These are phyloP conservation scores for Dromaius novaehollandiae DNA, from an alignment of 2,113 vertebrate species.

Conservation along the genomic window DNA sequence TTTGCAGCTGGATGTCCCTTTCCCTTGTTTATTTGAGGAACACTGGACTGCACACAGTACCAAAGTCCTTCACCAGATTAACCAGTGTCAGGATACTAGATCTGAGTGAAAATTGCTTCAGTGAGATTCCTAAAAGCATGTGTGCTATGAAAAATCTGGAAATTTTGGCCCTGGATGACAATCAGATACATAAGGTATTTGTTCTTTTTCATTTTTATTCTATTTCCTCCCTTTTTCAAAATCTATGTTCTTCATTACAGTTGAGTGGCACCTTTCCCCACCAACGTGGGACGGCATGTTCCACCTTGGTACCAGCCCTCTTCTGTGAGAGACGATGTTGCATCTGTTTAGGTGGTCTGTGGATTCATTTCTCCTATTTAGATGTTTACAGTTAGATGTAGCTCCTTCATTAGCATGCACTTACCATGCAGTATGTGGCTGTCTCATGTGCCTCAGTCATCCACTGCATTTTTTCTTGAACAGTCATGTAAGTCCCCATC, in stretches of 20 bases:
- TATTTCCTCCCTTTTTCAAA: background rate
- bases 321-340: background rate
- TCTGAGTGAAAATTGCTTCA: conserved; percentile 66
- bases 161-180: conserved; percentile 68
- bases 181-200: conserved; percentile 65
- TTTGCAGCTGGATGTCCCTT: conserved; percentile 20
- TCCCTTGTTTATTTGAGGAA: conserved; percentile 20
- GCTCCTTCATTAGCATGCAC: background rate
- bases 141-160: conserved; percentile 56
- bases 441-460: background rate
- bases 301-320: background rate
- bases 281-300: background rate
- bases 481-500: background rate
- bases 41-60: background rate
- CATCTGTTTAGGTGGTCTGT: background rate
- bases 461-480: background rate
- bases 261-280: background rate
- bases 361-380: background rate
- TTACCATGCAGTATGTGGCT: background rate
- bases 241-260: background rate
- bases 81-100: conserved; percentile 27
- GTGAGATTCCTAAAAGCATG: conserved; percentile 16
- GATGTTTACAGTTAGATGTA: background rate
- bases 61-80: conserved; percentile 10
- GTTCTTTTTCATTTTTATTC: background rate